Percentiles rank a stretch among this genome's conserved stretches.
phyloP scores from a whole-genome alignment of 2,797 vertebrate genomes.

The Takifugu rubripes region DNA sequence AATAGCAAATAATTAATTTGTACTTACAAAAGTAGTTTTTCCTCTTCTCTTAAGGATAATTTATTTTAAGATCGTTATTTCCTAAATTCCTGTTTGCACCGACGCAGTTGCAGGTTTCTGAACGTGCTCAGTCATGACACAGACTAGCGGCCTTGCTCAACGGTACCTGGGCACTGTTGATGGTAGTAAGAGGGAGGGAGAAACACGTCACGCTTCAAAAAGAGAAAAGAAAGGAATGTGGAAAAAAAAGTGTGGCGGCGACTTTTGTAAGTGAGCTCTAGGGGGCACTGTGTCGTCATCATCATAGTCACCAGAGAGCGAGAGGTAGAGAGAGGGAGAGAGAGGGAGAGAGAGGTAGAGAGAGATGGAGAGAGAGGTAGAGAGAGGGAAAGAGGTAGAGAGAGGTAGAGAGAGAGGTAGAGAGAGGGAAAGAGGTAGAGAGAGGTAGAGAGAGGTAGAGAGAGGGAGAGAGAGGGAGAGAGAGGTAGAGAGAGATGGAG shows the following conservation, averaged over 20 bases:
- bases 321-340: neutral
- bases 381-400: constrained; percentile 8
- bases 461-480: constrained; percentile 6
- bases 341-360: constrained; percentile 8
- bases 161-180: neutral
- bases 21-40: too few species aligned
- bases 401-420: constrained; percentile 8
- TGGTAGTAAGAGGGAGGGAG: neutral
- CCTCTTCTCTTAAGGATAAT: neutral
- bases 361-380: constrained; percentile 13
- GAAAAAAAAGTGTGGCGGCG: neutral
- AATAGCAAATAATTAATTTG: too few species aligned
- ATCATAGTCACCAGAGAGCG: neutral
- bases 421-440: neutral
- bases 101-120: neutral
- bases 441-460: constrained; percentile 20
- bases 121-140: constrained; percentile 1
- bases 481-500: neutral
- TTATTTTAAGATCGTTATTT: neutral
- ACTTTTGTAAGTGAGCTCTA: constrained; percentile 36
- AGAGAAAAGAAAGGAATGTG: neutral
- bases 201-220: neutral
- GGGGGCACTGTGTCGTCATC: constrained; percentile 63
- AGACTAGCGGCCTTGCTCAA: neutral
- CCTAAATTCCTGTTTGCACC: neutral